Conservation (phyloP, 2,797 vertebrate genomes). For the Cyclura pinguis region DNA sequence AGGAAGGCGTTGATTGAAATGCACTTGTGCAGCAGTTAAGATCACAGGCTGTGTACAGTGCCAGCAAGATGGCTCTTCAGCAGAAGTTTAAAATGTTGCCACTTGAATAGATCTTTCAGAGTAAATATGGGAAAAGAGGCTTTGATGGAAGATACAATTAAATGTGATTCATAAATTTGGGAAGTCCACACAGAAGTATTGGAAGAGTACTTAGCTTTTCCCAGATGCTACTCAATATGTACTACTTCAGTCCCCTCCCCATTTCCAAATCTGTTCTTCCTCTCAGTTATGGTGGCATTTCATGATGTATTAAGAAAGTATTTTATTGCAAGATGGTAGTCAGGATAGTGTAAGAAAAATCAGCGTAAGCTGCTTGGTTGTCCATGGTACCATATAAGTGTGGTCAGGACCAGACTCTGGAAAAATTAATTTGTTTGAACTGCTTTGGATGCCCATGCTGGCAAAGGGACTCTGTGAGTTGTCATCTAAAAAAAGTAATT, state of each 20-base stretch:
- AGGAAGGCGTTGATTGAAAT: background rate
- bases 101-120: background rate
- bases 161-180: conserved; percentile 20
- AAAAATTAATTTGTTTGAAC: too few relatives aligned
- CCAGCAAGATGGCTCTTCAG: background rate
- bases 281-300: background rate
- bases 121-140: background rate
- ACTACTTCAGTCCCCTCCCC: too few relatives aligned
- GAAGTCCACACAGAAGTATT: background rate
- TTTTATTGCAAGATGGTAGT: too few relatives aligned
- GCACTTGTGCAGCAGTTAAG: background rate
- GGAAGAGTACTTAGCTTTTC: background rate
- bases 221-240: background rate
- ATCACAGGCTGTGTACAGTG: background rate
- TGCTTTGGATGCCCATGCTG: too few relatives aligned
- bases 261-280: background rate
- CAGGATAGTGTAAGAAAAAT: too few relatives aligned
- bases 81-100: background rate
- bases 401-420: background rate
- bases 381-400: background rate
- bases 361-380: background rate
- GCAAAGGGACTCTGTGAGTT: too few relatives aligned
- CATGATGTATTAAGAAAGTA: background rate
- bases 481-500: too few relatives aligned
- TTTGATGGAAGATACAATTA: background rate